These are phyloP conservation scores for Luehdorfia chinensis DNA, from an alignment of 1,140 invertebrate species.

Conservation along the genomic window DNA sequence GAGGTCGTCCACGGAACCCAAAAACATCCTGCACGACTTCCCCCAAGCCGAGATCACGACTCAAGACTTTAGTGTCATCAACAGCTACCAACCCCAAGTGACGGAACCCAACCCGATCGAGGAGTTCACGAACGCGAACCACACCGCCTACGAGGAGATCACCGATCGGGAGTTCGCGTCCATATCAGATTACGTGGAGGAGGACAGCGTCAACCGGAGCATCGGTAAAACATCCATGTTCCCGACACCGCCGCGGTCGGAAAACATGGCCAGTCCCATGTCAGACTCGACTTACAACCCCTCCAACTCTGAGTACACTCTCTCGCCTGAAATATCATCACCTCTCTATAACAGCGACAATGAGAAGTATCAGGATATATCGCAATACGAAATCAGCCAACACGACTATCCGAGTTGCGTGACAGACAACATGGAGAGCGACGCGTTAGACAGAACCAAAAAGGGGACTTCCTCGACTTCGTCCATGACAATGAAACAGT, in stretches of 20 bases:
- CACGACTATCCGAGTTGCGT: conserved; percentile 18
- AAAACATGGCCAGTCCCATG: conserved; percentile 44
- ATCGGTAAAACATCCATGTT: conserved; percentile 25
- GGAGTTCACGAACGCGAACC: conserved; percentile 22
- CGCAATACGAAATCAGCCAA: conserved; percentile 15
- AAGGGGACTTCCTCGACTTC: conserved; percentile 19
- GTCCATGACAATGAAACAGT: conserved; percentile 52
- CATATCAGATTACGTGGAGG: conserved; percentile 13
- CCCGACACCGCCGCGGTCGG: conserved; percentile 51
- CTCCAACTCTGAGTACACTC: conserved; percentile 30
- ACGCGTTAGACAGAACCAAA: conserved; percentile 22
- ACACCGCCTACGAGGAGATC: conserved; percentile 17
- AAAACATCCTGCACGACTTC: conserved; percentile 17
- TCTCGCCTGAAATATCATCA: conserved; percentile 42
- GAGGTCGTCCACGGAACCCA: conserved; percentile 15
- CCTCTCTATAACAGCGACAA: conserved; percentile 45
- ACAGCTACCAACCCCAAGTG: not conserved
- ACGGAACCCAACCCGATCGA: conserved; percentile 27
- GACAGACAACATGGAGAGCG: conserved; percentile 12
- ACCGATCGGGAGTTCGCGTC: not conserved
- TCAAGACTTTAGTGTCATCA: not conserved
- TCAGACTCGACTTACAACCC: conserved; percentile 36
- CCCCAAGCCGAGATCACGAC: not conserved
- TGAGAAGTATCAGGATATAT: conserved; percentile 46
- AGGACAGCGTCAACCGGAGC: not conserved